Base-by-base conservation (phyloP, 2,888 invertebrate genomes). In the Hirtodrosophila cameraria region DNA sequence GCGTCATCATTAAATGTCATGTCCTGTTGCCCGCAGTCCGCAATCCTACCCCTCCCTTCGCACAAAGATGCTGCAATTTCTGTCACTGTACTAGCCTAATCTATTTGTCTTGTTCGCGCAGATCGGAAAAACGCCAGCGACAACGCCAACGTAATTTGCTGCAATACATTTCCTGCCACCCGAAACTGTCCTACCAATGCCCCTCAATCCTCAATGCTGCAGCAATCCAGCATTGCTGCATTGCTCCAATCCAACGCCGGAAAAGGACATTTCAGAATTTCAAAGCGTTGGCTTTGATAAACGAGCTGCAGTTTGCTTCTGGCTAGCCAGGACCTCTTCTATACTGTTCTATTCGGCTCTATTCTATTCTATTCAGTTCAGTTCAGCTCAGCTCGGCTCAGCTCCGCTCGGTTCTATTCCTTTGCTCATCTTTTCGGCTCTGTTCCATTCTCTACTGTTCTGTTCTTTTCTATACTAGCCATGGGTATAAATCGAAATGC, bases 221-320 rank as follows among this genome's bases (percentile, higher is more conserved):
- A 25, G 36, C 27, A 28, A 46, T 4, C 9, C 11, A 12, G 15
- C 38, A 11, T 48, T 39, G 38, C 54, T 27, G 41, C 46, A 52
- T 58, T 69, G 46, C 35, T 57, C 45, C 35, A 25, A 66, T 65
- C 57, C 49, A 43, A 43, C 15, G 36, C 55, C 79, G 87, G 86
- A 84, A 86, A 20, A 81, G 64, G 85, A 84, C 87, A 86, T 84
- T 80, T 77, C 78, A 65, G 54, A 84, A 80, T 77, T 86, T 84
- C 82, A 80, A 84, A 80, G 85, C 87, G 80, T 58, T 70, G 82
- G 82, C 85, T 80, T 80, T 80, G 80, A 80, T 80, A 80, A 80
- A 80, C 87, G 80, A 80, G 82, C 70, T 61, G 49, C 49, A 53
- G 49, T 33, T 61, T 38, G 49, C 62, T 70, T 43, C 75, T 68